Percentiles rank a stretch among this genome's conserved stretches.
Evolutionary conservation across 1,140 invertebrate genomes (phyloP).

Genomic region (Elymnias hypermnestra): DNA sequence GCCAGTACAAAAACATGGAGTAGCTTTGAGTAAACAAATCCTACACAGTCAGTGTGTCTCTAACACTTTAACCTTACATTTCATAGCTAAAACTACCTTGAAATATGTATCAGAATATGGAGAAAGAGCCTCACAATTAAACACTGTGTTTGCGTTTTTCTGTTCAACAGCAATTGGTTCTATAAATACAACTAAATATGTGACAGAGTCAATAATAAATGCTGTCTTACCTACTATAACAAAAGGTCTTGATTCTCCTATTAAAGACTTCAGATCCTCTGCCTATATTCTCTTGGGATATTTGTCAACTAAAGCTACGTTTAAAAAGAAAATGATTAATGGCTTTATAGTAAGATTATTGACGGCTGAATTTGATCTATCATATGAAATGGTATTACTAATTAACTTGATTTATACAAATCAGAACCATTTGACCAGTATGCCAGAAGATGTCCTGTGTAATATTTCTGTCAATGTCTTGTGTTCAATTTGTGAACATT

Average conservation of each 20-base stretch:
- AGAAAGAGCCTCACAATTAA: constrained; percentile 77
- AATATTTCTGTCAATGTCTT: constrained; percentile 67
- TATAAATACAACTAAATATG: constrained; percentile 73
- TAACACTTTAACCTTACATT: constrained; percentile 83
- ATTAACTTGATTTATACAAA: constrained; percentile 79
- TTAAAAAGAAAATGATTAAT: constrained; percentile 79
- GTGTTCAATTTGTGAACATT: constrained; percentile 71
- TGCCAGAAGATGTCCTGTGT: constrained; percentile 73
- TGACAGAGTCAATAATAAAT: constrained; percentile 83
- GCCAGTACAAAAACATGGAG: constrained; percentile 83
- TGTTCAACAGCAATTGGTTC: constrained; percentile 83
- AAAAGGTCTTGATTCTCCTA: constrained; percentile 80
- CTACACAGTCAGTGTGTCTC: constrained; percentile 84
- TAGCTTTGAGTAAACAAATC: constrained; percentile 82
- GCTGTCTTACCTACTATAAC: constrained; percentile 83
- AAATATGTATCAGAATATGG: constrained; percentile 81
- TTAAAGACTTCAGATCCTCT: constrained; percentile 83
- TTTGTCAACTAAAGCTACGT: constrained; percentile 79
- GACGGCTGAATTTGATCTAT: constrained; percentile 72
- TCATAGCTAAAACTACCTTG: constrained; percentile 83
- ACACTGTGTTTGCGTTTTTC: constrained; percentile 87
- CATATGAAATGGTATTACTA: constrained; percentile 77
- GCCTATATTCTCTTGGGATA: constrained; percentile 85
- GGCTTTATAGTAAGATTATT: constrained; percentile 79
- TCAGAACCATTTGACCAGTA: constrained; percentile 70